A percentile compares a stretch with the other conserved stretches of the same genome.
Evolutionary conservation across 2,797 vertebrate genomes (phyloP).

Genomic region (Fundulus diaphanus): DNA sequence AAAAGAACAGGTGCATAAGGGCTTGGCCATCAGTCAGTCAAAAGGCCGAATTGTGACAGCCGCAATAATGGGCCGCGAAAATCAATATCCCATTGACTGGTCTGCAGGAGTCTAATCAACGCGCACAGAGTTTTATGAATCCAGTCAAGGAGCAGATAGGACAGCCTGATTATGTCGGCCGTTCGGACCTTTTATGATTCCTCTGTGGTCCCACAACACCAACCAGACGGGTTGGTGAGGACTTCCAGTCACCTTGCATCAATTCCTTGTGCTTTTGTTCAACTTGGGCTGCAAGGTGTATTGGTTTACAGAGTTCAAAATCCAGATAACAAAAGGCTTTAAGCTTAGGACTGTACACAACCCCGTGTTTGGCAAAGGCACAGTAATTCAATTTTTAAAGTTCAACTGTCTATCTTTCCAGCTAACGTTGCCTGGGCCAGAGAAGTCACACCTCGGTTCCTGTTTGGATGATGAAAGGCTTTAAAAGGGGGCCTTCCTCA

Average conservation of each 20-base stretch:
- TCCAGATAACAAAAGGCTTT: constrained; percentile 51
- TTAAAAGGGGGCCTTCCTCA: constrained; percentile 45
- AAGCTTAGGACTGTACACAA: constrained; percentile 56
- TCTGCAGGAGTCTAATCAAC: constrained; percentile 79
- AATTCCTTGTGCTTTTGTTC: constrained; percentile 79
- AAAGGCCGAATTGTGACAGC: constrained; percentile 78
- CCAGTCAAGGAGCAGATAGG: constrained; percentile 72
- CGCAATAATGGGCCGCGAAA: constrained; percentile 77
- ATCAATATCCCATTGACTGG: constrained; percentile 84
- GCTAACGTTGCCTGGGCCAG: constrained; percentile 38
- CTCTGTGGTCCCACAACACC: constrained; percentile 68
- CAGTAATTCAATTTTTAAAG: constrained; percentile 64
- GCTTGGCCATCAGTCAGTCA: constrained; percentile 79
- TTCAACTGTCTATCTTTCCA: constrained; percentile 51
- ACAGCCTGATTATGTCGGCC: constrained; percentile 72
- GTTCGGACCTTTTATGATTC: constrained; percentile 66
- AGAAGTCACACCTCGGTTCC: constrained; percentile 37
- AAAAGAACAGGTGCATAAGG: constrained; percentile 64
- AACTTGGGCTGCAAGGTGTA: constrained; percentile 50
- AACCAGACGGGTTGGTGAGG: constrained; percentile 67
- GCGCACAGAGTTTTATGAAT: constrained; percentile 70
- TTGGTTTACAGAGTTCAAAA: constrained; percentile 58
- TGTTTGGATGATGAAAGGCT: constrained; percentile 41
- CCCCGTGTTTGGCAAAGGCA: constrained; percentile 75
- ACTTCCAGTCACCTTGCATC: constrained; percentile 79